Evolutionary conservation across 2,888 invertebrate species (phyloP).

Genomic region (Petrolisthes cinctipes): DNA sequence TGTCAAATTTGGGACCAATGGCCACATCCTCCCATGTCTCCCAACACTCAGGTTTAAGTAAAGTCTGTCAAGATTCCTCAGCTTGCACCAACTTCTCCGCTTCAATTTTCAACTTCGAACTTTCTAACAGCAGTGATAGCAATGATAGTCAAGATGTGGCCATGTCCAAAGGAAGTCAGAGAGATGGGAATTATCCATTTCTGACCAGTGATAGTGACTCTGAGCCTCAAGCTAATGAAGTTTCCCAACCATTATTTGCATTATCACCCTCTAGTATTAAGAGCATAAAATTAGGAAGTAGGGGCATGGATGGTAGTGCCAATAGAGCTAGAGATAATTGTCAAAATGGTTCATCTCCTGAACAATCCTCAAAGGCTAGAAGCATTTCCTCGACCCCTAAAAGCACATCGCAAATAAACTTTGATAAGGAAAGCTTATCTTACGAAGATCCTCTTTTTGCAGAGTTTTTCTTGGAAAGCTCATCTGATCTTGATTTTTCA

Average conservation of each 20-base stretch:
- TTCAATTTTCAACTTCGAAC: background rate
- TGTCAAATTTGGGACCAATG: background rate
- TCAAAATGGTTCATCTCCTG: too few relatives aligned
- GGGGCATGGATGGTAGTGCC: background rate
- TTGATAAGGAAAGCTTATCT: too few relatives aligned
- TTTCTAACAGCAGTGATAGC: slow-evolving; percentile 19
- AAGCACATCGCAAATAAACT: too few relatives aligned
- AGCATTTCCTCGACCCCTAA: too few relatives aligned
- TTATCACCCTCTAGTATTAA: slow-evolving; percentile 14
- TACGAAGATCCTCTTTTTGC: too few relatives aligned
- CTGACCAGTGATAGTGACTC: slow-evolving; percentile 33
- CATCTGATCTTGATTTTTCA: too few relatives aligned
- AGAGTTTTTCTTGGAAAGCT: too few relatives aligned
- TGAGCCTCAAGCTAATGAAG: background rate
- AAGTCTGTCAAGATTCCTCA: slow-evolving; percentile 14
- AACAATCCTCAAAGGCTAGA: too few relatives aligned
- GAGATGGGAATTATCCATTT: background rate
- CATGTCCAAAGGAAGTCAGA: background rate
- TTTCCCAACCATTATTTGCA: slow-evolving; percentile 33
- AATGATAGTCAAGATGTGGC: background rate
- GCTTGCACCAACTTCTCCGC: background rate
- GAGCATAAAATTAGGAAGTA: background rate
- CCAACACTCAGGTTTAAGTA: background rate
- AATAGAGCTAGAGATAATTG: too few relatives aligned
- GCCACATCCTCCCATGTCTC: background rate